Conservation (phyloP, 2,888 invertebrate genomes). For the Alloplasta piceator region DNA sequence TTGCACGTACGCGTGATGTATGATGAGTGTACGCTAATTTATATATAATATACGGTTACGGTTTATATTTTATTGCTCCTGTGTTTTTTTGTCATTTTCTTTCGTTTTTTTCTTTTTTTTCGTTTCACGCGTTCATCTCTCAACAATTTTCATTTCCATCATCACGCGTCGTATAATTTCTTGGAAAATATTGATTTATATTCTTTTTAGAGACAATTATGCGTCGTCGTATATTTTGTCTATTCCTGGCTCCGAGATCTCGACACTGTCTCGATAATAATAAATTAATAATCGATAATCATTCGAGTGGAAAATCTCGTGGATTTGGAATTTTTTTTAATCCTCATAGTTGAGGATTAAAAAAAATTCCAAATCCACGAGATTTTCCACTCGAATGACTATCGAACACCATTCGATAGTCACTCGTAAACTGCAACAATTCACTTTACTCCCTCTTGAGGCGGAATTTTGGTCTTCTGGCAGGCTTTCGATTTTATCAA, state of each 20-base stretch:
- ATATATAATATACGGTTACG: conserved; percentile 36
- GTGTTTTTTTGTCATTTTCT: neutral
- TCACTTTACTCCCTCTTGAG: too few species aligned
- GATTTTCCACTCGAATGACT: neutral
- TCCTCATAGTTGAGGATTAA: too few species aligned
- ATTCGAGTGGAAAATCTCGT: neutral
- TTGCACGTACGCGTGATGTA: conserved; percentile 35
- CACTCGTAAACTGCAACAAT: too few species aligned
- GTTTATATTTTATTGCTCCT: conserved; percentile 19
- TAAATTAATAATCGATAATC: conserved; percentile 39
- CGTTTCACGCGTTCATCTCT: neutral
- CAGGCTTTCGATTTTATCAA: too few species aligned
- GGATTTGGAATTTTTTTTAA: too few species aligned
- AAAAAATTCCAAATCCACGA: too few species aligned
- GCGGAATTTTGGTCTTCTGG: too few species aligned
- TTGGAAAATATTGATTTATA: conserved; percentile 14
- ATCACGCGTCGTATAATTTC: conserved; percentile 8
- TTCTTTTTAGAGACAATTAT: conserved; percentile 30
- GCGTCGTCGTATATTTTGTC: conserved; percentile 32
- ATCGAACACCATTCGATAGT: too few species aligned
- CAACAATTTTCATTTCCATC: conserved; percentile 4
- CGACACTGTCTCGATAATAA: conserved; percentile 1
- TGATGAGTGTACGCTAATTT: conserved; percentile 18
- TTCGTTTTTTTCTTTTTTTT: conserved; percentile 2
- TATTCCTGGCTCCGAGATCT: conserved; percentile 32